Evolutionary conservation across 2,888 invertebrate species (phyloP).

Genomic region (Ophion ellenae): DNA sequence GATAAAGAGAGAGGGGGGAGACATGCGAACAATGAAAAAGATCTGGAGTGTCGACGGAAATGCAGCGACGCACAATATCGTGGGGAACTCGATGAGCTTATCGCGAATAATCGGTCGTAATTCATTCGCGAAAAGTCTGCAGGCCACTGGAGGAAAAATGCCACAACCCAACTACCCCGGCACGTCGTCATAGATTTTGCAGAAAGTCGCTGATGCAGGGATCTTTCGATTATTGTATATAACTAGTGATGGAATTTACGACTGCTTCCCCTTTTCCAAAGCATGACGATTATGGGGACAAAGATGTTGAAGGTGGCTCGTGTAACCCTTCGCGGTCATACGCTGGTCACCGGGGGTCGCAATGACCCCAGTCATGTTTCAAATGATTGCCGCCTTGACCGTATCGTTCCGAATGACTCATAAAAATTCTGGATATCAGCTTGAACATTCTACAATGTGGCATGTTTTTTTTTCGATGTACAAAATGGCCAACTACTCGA

Average conservation of each 20-base stretch:
- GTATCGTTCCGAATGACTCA: no score
- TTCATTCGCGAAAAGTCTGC: conserved; percentile 10
- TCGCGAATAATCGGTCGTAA: not conserved
- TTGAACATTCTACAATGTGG: no score
- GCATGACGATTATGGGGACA: not conserved
- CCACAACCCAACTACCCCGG: not conserved
- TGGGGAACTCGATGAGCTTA: conserved; percentile 12
- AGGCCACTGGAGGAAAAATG: not conserved
- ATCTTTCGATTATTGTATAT: not conserved
- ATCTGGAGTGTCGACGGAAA: not conserved
- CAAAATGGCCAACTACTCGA: no score
- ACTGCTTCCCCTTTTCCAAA: not conserved
- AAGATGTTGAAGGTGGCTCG: not conserved
- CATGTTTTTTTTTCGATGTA: no score
- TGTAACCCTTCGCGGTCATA: not conserved
- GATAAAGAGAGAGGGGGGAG: conserved; percentile 4
- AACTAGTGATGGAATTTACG: not conserved
- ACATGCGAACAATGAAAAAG: conserved; percentile 6
- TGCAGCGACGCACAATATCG: not conserved
- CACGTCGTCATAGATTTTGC: not conserved
- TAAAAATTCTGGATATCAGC: no score
- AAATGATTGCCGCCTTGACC: no score
- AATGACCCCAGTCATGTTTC: no score
- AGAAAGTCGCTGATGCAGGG: not conserved
- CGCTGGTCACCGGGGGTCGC: no score